phyloP scores from a whole-genome alignment of 2,113 vertebrate genomes.

The Cottus gobio region DNA sequence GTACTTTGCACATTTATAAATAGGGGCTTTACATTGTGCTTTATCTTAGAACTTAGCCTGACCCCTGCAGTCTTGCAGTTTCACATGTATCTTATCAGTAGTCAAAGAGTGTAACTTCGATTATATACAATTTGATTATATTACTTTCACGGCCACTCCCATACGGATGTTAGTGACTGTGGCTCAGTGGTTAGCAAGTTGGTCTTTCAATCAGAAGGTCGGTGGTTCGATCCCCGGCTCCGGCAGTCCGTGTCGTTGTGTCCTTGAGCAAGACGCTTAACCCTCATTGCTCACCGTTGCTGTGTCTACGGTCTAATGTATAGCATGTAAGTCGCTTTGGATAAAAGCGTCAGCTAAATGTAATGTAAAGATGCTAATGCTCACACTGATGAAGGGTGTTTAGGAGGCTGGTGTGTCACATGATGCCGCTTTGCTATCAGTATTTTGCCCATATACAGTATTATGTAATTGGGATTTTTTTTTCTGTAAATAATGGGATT shows the following conservation, averaged over 20 bases:
- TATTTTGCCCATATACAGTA: background rate
- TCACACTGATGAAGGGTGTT: background rate
- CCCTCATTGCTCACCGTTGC: too few relatives aligned
- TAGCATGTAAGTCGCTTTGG: too few relatives aligned
- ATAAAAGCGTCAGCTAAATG: too few relatives aligned
- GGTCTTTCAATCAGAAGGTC: too few relatives aligned
- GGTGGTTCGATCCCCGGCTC: too few relatives aligned
- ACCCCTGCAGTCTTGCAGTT: background rate
- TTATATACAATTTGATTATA: too few relatives aligned
- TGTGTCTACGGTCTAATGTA: too few relatives aligned
- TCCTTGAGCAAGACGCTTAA: too few relatives aligned
- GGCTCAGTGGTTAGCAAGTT: too few relatives aligned
- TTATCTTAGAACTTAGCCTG: background rate
- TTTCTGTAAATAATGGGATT: background rate
- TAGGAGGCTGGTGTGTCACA: background rate
- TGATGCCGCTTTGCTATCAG: background rate
- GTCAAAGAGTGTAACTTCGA: background rate
- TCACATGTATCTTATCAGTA: background rate
- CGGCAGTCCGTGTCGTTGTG: too few relatives aligned
- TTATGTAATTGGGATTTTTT: background rate
- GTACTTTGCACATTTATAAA: background rate
- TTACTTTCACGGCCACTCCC: background rate
- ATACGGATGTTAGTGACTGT: background rate
- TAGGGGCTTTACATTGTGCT: background rate
- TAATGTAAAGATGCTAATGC: background rate